Conservation (phyloP, 2,797 vertebrate species). For the Rhinophrynus dorsalis region DNA sequence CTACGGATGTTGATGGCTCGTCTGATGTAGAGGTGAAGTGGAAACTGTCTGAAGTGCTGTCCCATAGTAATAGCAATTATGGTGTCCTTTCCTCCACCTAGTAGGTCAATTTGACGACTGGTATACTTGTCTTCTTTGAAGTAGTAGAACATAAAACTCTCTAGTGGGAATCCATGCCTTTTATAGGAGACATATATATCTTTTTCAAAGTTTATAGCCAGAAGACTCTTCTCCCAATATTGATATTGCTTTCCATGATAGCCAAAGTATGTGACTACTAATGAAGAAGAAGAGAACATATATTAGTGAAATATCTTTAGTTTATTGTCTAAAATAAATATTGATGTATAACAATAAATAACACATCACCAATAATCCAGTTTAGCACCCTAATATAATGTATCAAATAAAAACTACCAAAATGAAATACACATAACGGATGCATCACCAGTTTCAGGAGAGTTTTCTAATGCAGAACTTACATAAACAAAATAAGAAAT, state of each 20-base stretch:
- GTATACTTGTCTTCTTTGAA: slow-evolving; percentile 33
- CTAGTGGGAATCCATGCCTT: slow-evolving; percentile 12
- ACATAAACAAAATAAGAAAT: too few relatives aligned
- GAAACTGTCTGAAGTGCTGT: slow-evolving; percentile 49
- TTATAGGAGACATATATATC: slow-evolving; percentile 25
- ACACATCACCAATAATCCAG: too few relatives aligned
- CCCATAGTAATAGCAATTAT: slow-evolving; percentile 40
- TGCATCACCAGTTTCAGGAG: too few relatives aligned
- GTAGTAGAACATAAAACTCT: slow-evolving; percentile 6
- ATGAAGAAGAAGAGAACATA: background rate
- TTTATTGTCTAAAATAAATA: too few relatives aligned
- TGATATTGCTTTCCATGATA: background rate
- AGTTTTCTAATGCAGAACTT: too few relatives aligned
- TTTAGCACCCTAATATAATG: too few relatives aligned
- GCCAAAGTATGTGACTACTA: slow-evolving; percentile 26
- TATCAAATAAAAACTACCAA: too few relatives aligned
- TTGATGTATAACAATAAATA: too few relatives aligned
- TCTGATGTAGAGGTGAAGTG: slow-evolving; percentile 46
- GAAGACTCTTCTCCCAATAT: background rate
- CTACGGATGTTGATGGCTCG: slow-evolving; percentile 32
- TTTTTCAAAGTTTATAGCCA: slow-evolving; percentile 25
- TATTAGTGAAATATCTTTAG: background rate
- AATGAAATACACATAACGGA: too few relatives aligned
- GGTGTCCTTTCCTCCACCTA: slow-evolving; percentile 12
- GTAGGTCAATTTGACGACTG: slow-evolving; percentile 18